Evolutionary conservation across 2,888 invertebrate species (phyloP).

Genomic region (Rhyacophila evoluta): DNA sequence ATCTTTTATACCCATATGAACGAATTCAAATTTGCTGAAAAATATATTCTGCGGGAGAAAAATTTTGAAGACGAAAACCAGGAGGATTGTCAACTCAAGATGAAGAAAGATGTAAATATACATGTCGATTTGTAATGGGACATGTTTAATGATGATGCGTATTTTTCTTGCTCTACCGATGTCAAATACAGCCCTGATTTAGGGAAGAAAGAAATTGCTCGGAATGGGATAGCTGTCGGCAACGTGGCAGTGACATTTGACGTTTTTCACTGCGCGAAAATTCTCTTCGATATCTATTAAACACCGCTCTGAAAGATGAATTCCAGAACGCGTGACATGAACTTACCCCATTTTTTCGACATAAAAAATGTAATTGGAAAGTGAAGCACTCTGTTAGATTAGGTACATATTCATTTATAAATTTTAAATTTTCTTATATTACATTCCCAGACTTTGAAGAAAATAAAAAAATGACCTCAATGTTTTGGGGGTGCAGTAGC

Average conservation of each 20-base stretch:
- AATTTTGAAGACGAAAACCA: too few relatives aligned
- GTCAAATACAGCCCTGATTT: slow-evolving; percentile 19
- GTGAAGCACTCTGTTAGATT: background rate
- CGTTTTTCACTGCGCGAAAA: slow-evolving; percentile 14
- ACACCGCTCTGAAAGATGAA: background rate
- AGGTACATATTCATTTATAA: too few relatives aligned
- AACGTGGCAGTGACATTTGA: slow-evolving; percentile 22
- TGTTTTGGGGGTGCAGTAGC: too few relatives aligned
- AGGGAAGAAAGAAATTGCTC: slow-evolving; percentile 16
- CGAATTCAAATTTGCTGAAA: too few relatives aligned
- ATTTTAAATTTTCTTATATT: too few relatives aligned
- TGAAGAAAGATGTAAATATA: too few relatives aligned
- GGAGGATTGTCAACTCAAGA: too few relatives aligned
- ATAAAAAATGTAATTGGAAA: background rate
- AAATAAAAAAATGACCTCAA: too few relatives aligned
- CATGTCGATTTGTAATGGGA: background rate
- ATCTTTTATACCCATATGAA: too few relatives aligned
- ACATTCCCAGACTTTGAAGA: too few relatives aligned
- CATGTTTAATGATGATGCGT: background rate
- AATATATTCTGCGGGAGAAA: too few relatives aligned
- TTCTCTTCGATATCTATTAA: slow-evolving; percentile 18
- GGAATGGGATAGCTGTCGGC: slow-evolving; percentile 9
- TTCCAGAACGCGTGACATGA: slow-evolving; percentile 4
- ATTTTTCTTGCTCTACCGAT: background rate
- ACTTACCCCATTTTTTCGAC: background rate